Conservation (phyloP, 1,140 invertebrate genomes). For the Wiebesia pumilae region DNA sequence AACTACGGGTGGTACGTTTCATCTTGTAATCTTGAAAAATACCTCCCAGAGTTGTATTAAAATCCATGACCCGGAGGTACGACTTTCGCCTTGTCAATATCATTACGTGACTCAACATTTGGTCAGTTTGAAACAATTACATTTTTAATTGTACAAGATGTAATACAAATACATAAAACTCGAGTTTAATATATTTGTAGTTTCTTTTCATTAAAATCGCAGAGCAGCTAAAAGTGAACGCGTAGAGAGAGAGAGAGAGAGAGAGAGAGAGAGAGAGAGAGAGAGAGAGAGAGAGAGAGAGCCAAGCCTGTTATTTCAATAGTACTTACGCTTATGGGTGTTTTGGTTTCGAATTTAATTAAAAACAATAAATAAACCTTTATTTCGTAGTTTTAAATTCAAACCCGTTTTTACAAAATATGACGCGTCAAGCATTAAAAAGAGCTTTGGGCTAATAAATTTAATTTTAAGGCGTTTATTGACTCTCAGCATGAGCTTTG, state of each 20-base stretch:
- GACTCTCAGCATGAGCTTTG: not conserved
- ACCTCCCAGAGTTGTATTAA: not conserved
- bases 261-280: not conserved
- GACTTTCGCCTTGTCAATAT: not conserved
- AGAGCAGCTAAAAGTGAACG: too few relatives aligned
- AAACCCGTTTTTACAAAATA: not conserved
- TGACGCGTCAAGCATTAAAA: too few relatives aligned
- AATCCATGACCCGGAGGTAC: not conserved
- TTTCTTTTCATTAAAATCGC: not conserved
- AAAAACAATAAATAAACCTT: constrained; percentile 1
- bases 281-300: not conserved
- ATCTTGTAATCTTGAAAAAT: not conserved
- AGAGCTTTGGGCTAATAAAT: not conserved
- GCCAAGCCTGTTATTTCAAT: not conserved
- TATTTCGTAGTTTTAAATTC: not conserved
- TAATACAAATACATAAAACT: not conserved
- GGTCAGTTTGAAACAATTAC: not conserved
- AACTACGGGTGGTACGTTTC: not conserved
- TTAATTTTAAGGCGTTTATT: not conserved
- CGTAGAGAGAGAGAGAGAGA: not conserved
- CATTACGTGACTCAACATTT: not conserved
- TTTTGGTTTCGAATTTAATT: not conserved
- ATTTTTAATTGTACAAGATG: not conserved
- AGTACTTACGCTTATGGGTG: not conserved
- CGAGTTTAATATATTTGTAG: not conserved